These are phyloP conservation scores for Spea hammondii DNA, from an alignment of 2,797 vertebrate species.

Conservation along the genomic window DNA sequence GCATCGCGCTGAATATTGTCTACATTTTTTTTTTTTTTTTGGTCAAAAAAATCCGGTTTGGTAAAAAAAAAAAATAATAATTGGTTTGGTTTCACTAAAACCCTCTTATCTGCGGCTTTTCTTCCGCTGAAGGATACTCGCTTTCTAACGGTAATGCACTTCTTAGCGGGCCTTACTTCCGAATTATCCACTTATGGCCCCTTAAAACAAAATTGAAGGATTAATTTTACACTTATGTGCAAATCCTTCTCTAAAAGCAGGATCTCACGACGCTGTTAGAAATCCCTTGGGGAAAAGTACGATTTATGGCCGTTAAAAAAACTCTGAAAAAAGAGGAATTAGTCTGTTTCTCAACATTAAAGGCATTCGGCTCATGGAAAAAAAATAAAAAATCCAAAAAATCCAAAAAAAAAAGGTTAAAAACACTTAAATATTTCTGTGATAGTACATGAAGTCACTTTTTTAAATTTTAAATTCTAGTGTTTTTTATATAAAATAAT, in stretches of 20 bases:
- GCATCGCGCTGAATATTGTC: background rate
- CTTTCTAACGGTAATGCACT: background rate
- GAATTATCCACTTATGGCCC: conserved; percentile 15
- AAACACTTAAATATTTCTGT: too few species aligned
- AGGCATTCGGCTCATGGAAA: background rate
- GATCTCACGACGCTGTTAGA: background rate
- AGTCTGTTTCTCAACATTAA: conserved; percentile 15
- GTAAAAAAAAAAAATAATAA: background rate
- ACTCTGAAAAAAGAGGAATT: conserved; percentile 22
- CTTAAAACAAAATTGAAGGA: conserved; percentile 24
- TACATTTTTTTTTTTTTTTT: background rate
- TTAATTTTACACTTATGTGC: conserved; percentile 33
- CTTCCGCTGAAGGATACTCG: conserved; percentile 3
- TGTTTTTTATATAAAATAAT: too few species aligned
- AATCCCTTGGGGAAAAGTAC: conserved; percentile 4
- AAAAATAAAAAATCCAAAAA: conserved; percentile 4
- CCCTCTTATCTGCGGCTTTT: background rate
- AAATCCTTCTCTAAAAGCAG: conserved; percentile 32
- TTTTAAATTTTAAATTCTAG: too few species aligned
- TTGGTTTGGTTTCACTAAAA: conserved; percentile 17
- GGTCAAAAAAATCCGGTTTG: background rate
- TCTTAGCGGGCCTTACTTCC: conserved; percentile 16
- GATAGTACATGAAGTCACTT: too few species aligned
- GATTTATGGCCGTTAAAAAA: conserved; percentile 36
- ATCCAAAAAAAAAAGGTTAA: background rate